Evolutionary conservation across 2,113 vertebrate genomes (phyloP).

Genomic region (Chaetorhynchus papuensis): DNA sequence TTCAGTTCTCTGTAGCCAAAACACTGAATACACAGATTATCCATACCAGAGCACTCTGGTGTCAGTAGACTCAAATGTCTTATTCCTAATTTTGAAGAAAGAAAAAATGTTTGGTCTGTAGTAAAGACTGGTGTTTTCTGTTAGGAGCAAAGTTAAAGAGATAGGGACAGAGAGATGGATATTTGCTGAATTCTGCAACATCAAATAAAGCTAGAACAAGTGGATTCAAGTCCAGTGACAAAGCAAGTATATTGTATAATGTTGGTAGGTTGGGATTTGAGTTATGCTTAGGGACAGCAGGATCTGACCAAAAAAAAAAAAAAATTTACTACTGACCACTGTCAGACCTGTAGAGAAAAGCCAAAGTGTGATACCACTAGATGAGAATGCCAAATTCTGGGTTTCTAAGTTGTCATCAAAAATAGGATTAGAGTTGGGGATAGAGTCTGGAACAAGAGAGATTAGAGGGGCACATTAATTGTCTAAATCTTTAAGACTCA

Average conservation of each 20-base stretch:
- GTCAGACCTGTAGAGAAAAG: background rate
- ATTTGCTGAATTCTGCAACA: background rate
- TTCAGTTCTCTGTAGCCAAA: background rate
- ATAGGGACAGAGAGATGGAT: background rate
- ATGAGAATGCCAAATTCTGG: background rate
- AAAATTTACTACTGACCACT: background rate
- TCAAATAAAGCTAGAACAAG: background rate
- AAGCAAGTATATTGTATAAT: background rate
- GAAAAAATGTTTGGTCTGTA: background rate
- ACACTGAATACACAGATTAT: background rate
- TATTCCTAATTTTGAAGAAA: background rate
- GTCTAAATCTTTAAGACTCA: slow-evolving; percentile 11
- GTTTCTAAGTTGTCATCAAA: background rate
- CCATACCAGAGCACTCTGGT: background rate
- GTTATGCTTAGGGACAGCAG: background rate
- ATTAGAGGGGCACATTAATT: slow-evolving; percentile 27
- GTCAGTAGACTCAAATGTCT: background rate
- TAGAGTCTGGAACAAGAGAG: background rate
- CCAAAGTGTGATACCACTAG: background rate
- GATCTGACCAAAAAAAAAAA: background rate
- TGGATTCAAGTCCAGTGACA: background rate
- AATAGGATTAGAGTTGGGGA: background rate
- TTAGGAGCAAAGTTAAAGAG: background rate
- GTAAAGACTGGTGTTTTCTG: background rate
- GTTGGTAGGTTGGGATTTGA: background rate